phyloP scores from a whole-genome alignment of 2,888 invertebrate genomes.

The Caprella mutica region DNA sequence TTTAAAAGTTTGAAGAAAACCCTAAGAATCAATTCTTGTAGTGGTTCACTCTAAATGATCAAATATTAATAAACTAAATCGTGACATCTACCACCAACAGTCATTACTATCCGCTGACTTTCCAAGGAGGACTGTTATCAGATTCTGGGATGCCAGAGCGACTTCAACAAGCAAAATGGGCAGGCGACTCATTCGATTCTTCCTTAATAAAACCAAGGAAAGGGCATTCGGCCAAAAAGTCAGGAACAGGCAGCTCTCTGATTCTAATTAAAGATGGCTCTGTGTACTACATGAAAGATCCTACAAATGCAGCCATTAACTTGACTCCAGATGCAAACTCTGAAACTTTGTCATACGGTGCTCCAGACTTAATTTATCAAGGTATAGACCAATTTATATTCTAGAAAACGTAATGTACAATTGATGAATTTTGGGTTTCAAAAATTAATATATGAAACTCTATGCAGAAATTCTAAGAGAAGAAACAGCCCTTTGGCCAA shows the following conservation, averaged over 20 bases:
- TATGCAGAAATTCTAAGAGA: background rate
- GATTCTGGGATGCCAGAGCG: constrained; percentile 38
- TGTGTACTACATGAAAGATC: constrained; percentile 71
- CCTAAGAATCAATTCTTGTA: no score
- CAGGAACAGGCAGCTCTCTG: constrained; percentile 53
- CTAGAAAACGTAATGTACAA: background rate
- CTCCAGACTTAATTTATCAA: constrained; percentile 94
- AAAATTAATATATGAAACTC: background rate
- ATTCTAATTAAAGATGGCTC: constrained; percentile 77
- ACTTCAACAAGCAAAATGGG: constrained; percentile 69
- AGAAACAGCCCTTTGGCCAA: constrained; percentile 77
- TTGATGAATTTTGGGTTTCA: background rate
- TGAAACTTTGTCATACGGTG: constrained; percentile 71
- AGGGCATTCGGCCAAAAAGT: background rate
- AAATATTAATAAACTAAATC: background rate
- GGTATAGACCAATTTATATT: constrained; percentile 52
- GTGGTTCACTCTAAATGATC: no score
- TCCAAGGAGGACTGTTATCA: no score
- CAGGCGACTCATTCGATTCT: constrained; percentile 42
- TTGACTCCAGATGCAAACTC: constrained; percentile 66
- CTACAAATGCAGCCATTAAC: constrained; percentile 58
- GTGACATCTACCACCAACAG: background rate
- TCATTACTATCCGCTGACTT: constrained; percentile 28
- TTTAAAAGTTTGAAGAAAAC: no score
- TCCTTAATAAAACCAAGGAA: background rate